A percentile compares a stretch with the other conserved stretches of the same genome.
phyloP scores from a whole-genome alignment of 2,888 invertebrate genomes.

The Scaeva pyrastri region DNA sequence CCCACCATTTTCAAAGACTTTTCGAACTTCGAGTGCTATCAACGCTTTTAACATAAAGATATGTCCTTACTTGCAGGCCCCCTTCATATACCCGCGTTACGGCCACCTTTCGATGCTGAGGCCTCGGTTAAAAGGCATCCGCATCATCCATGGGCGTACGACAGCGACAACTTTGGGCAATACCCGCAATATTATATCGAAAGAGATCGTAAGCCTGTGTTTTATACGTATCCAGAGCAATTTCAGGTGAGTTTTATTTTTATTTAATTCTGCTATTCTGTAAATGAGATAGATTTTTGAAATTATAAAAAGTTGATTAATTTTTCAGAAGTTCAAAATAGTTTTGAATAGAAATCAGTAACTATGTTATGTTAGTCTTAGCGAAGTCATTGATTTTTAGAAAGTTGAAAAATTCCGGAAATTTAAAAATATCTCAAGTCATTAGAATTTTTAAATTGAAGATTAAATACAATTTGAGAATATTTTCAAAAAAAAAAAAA shows the following conservation, averaged over 20 bases:
- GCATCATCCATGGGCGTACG: conserved; percentile 84
- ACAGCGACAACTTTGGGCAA: conserved; percentile 83
- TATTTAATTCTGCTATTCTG: neutral
- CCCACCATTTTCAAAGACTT: neutral
- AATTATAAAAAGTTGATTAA: no score
- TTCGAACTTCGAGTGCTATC: conserved; percentile 37
- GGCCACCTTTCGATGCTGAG: conserved; percentile 86
- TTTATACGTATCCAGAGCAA: conserved; percentile 84
- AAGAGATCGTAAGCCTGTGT: conserved; percentile 84
- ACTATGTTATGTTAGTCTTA: no score
- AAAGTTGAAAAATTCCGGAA: no score
- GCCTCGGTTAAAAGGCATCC: conserved; percentile 84
- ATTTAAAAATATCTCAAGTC: no score
- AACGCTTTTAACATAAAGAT: conserved; percentile 82
- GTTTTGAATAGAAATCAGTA: no score
- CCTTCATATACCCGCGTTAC: conserved; percentile 95
- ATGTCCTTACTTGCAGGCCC: conserved; percentile 87
- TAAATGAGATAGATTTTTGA: no score
- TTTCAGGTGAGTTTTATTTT: conserved; percentile 82
- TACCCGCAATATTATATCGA: conserved; percentile 84
- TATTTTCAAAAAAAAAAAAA: no score
- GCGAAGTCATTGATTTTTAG: no score
- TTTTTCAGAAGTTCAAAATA: no score
- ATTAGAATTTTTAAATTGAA: no score
- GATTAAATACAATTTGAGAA: no score